phyloP scores from a whole-genome alignment of 2,888 invertebrate genomes.

The Caenorhabditis zanzibari region DNA sequence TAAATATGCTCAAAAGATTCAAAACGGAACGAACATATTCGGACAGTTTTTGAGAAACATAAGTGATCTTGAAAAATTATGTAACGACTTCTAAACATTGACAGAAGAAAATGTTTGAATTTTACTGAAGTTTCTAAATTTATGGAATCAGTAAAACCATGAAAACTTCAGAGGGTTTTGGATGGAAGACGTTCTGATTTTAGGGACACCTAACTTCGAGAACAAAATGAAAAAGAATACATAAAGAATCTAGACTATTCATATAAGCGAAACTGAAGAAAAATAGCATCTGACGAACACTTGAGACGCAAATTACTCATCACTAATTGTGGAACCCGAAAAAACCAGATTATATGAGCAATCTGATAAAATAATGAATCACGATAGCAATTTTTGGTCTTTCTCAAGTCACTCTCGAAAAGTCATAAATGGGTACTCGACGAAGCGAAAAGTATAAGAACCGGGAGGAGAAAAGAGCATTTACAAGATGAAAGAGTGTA shows the following conservation, averaged over 20 bases:
- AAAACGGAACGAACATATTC: too few species aligned
- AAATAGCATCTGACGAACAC: not conserved
- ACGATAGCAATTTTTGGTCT: not conserved
- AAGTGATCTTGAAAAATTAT: too few species aligned
- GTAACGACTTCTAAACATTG: too few species aligned
- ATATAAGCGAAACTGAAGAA: not conserved
- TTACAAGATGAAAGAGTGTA: conserved; percentile 64
- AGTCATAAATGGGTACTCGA: conserved; percentile 5
- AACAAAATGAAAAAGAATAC: too few species aligned
- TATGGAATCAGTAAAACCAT: too few species aligned
- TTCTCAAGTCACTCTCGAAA: not conserved
- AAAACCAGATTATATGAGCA: not conserved
- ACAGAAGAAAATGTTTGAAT: too few species aligned
- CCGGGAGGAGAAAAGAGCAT: conserved; percentile 41
- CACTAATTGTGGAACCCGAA: not conserved
- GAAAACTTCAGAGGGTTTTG: too few species aligned
- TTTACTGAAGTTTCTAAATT: too few species aligned
- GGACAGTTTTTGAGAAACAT: too few species aligned
- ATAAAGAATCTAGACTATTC: not conserved
- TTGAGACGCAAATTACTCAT: conserved; percentile 3
- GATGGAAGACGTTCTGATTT: too few species aligned
- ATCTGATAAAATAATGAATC: conserved; percentile 14
- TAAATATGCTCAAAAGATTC: too few species aligned
- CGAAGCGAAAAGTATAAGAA: not conserved
- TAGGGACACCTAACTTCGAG: too few species aligned